These are phyloP conservation scores for Molothrus aeneus DNA, from an alignment of 2,797 vertebrate genomes.

Conservation along the genomic window DNA sequence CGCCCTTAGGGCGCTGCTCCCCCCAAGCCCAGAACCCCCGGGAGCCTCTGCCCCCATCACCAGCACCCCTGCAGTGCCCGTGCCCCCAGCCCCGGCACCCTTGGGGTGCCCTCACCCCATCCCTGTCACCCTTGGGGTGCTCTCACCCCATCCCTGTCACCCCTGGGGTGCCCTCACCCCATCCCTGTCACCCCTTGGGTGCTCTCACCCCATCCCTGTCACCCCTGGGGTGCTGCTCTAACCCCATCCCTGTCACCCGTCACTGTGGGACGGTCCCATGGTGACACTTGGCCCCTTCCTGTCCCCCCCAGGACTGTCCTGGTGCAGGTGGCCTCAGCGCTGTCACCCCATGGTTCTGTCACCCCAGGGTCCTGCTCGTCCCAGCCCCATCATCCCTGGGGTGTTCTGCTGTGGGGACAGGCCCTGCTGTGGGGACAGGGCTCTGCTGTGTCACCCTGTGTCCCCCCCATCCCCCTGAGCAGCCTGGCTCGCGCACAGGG, in stretches of 20 bases:
- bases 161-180: too few relatives aligned
- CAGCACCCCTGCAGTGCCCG: too few relatives aligned
- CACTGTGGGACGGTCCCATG: fast-evolving
- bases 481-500: not conserved
- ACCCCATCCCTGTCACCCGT: not conserved
- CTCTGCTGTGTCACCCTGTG: fast-evolving
- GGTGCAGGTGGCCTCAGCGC: not conserved
- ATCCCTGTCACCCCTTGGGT: fast-evolving
- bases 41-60: too few relatives aligned
- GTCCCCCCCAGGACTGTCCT: not conserved
- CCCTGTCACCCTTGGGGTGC: too few relatives aligned
- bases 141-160: too few relatives aligned
- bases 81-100: too few relatives aligned
- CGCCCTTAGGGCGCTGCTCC: too few relatives aligned
- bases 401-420: not conserved
- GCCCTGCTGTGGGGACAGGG: not conserved
- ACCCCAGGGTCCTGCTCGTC: not conserved
- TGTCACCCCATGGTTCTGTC: not conserved
- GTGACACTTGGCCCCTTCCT: fast-evolving
- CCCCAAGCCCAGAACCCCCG: too few relatives aligned
- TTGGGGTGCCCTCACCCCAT: too few relatives aligned
- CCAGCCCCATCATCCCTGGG: fast-evolving
- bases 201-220: too few relatives aligned
- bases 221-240: too few relatives aligned
- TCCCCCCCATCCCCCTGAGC: not conserved